phyloP scores from a whole-genome alignment of 2,888 invertebrate species.

The Leptinotarsa haldemani region DNA sequence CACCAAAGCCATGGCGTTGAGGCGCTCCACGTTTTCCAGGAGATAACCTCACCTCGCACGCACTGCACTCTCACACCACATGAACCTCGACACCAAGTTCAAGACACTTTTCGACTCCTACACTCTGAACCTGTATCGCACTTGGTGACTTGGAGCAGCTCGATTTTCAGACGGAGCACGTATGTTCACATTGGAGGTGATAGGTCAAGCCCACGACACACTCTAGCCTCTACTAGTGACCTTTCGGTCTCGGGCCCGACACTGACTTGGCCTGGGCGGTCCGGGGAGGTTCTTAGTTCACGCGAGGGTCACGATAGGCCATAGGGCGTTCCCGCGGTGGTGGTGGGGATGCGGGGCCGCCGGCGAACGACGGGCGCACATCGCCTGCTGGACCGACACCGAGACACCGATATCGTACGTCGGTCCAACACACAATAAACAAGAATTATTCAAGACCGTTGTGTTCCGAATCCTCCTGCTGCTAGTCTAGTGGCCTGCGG shows the following conservation, averaged over 20 bases:
- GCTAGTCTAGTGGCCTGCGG: conserved; percentile 33
- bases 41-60: conserved; percentile 52
- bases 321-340: conserved; percentile 62
- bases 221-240: conserved; percentile 68
- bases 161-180: conserved; percentile 52
- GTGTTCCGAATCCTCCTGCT: conserved; percentile 30
- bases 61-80: conserved; percentile 54
- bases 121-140: conserved; percentile 51
- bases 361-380: conserved; percentile 26
- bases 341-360: conserved; percentile 48
- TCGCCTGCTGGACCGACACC: conserved; percentile 15
- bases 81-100: conserved; percentile 53
- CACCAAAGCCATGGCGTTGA: conserved; percentile 70
- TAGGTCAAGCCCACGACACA: conserved; percentile 67
- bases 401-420: conserved; percentile 11
- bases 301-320: conserved; percentile 67
- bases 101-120: conserved; percentile 53
- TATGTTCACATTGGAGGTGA: conserved; percentile 64
- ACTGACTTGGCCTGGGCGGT: conserved; percentile 67
- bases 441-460: conserved; percentile 32
- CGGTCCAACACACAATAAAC: conserved; percentile 29
- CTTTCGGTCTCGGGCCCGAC: conserved; percentile 67
- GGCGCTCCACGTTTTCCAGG: conserved; percentile 57
- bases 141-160: conserved; percentile 52
- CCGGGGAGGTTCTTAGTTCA: conserved; percentile 67